These are phyloP conservation scores for Branchinecta lindahli DNA, from an alignment of 1,140 invertebrate species.

Conservation along the genomic window DNA sequence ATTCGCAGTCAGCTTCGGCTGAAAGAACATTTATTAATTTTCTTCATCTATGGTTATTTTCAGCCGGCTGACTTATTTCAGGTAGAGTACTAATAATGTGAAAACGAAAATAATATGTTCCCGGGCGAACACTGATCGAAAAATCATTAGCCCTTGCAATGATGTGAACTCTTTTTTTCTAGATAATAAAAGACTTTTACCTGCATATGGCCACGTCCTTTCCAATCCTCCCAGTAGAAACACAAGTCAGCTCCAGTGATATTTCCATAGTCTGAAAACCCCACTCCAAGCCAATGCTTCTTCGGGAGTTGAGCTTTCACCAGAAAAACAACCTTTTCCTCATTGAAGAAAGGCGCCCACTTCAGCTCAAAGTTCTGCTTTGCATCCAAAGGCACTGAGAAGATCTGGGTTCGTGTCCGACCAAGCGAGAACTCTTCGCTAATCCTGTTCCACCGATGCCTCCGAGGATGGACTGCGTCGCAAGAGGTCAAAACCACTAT, in stretches of 20 bases:
- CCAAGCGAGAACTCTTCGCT: neutral
- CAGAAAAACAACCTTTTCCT: constrained; percentile 4
- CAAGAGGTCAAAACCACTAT: neutral
- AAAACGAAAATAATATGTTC: no score
- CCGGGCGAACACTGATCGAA: no score
- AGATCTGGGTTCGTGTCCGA: neutral
- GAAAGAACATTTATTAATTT: no score
- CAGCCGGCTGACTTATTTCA: no score
- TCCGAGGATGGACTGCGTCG: neutral
- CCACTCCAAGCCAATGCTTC: constrained; percentile 58
- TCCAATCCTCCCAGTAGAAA: constrained; percentile 56
- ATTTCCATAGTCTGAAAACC: constrained; percentile 79
- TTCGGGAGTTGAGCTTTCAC: constrained; percentile 11
- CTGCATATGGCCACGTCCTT: constrained; percentile 45
- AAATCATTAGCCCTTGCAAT: no score
- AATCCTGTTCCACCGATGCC: neutral
- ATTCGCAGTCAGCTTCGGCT: no score
- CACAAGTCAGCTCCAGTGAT: constrained; percentile 64
- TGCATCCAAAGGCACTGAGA: constrained; percentile 12
- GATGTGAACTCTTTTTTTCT: no score
- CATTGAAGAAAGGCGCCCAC: constrained; percentile 15
- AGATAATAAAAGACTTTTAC: constrained; percentile 32
- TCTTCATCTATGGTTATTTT: no score
- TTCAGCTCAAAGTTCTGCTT: constrained; percentile 13
- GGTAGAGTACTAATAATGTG: no score